phyloP scores from a whole-genome alignment of 2,797 vertebrate genomes.

The Zalophus californianus region DNA sequence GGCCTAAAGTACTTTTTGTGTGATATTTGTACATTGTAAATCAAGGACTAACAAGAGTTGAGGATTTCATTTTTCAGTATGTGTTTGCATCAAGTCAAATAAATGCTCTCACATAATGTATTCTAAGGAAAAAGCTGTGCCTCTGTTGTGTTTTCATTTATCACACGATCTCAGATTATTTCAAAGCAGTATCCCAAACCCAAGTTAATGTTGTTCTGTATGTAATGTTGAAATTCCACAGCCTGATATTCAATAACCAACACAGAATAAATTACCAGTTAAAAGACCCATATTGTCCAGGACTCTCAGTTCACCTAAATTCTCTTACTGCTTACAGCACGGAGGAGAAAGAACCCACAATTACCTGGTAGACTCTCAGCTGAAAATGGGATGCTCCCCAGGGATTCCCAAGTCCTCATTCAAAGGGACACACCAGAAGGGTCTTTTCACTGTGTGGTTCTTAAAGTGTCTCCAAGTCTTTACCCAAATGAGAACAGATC shows the following conservation, averaged over 20 bases:
- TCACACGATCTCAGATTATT: neutral
- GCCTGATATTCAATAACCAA: neutral
- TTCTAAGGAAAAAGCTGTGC: neutral
- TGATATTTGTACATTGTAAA: neutral
- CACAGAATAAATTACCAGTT: neutral
- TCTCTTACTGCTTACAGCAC: neutral
- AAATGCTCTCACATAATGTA: neutral
- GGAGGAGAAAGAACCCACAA: neutral
- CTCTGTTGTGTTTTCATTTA: neutral
- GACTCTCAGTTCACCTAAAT: neutral
- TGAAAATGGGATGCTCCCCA: neutral
- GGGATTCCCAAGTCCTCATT: neutral
- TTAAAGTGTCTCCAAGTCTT: neutral
- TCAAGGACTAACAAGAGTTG: neutral
- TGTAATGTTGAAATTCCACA: conserved; percentile 10
- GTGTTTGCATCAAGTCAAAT: neutral
- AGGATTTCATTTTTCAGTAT: neutral
- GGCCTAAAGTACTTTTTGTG: neutral
- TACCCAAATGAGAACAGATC: neutral
- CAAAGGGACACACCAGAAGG: neutral
- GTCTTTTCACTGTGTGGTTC: neutral
- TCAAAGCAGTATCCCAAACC: neutral
- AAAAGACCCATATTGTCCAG: neutral
- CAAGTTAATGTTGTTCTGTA: neutral
- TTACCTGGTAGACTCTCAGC: neutral